phyloP scores from a whole-genome alignment of 2,888 invertebrate genomes.

The Stenichneumon culpator region DNA sequence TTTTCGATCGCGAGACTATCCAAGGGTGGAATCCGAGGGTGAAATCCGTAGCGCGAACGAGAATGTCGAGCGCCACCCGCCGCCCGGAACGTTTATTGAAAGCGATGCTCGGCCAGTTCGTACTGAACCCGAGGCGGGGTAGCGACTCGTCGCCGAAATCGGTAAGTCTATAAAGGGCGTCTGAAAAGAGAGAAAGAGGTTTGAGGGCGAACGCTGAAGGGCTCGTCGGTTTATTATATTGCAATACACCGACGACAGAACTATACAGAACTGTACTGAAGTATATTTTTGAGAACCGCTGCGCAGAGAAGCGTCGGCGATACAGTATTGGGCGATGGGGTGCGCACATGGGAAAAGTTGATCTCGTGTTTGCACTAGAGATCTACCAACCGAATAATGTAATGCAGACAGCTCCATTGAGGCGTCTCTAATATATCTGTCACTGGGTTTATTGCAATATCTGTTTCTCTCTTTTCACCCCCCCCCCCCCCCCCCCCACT shows the following conservation, averaged over 20 bases:
- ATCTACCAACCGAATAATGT: slow-evolving; percentile 83
- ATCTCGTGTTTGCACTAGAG: slow-evolving; percentile 84
- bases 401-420: slow-evolving; percentile 83
- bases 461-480: slow-evolving; percentile 69
- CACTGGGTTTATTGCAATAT: slow-evolving; percentile 76
- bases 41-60: slow-evolving; percentile 38
- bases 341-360: slow-evolving; percentile 84
- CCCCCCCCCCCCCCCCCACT: slow-evolving; percentile 11
- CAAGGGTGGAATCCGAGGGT: slow-evolving; percentile 30
- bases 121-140: slow-evolving; percentile 21
- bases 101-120: slow-evolving; percentile 54
- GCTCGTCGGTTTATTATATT: slow-evolving; percentile 56
- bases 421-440: slow-evolving; percentile 84
- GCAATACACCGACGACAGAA: slow-evolving; percentile 10
- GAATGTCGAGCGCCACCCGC: slow-evolving; percentile 56
- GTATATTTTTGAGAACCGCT: slow-evolving; percentile 70
- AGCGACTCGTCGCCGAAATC: slow-evolving; percentile 44
- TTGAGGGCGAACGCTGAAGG: slow-evolving; percentile 24
- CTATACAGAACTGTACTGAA: no score
- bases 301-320: slow-evolving; percentile 20
- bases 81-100: slow-evolving; percentile 63
- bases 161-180: slow-evolving; percentile 63
- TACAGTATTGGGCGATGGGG: slow-evolving; percentile 59
- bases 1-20: slow-evolving; percentile 41
- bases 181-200: slow-evolving; percentile 54